Percentiles rank a stretch among this genome's conserved stretches.
Evolutionary conservation across 2,888 invertebrate genomes (phyloP).

Genomic region (Ptilodon capucinus): DNA sequence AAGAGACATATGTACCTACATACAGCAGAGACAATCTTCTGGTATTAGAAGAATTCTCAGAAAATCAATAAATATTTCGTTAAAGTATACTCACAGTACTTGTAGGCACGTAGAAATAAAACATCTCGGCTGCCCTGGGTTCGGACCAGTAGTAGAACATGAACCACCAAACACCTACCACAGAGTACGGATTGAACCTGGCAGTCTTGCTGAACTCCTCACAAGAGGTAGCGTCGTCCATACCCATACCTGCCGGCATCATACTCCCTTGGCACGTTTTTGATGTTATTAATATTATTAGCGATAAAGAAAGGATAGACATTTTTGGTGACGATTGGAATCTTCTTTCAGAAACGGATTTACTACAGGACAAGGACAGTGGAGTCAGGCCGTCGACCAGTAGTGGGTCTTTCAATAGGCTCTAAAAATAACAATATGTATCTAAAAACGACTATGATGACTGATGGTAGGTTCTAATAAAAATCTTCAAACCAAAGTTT

Average conservation of each 20-base stretch:
- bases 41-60: no score
- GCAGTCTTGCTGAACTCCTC: slow-evolving; percentile 49
- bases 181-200: slow-evolving; percentile 59
- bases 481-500: no score
- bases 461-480: no score
- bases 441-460: no score
- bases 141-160: slow-evolving; percentile 57
- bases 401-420: no score
- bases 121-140: not conserved
- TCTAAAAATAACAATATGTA: no score
- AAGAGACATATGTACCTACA: no score
- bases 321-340: not conserved
- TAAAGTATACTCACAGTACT: slow-evolving; percentile 34
- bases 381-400: no score
- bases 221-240: slow-evolving; percentile 42
- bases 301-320: not conserved
- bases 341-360: no score
- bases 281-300: not conserved
- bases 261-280: not conserved
- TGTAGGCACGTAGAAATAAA: slow-evolving; percentile 43
- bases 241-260: not conserved
- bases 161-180: slow-evolving; percentile 49
- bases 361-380: no score
- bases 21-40: no score
- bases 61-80: no score